Evolutionary conservation across 2,113 vertebrate species (phyloP).

Genomic region (Merops nubicus): DNA sequence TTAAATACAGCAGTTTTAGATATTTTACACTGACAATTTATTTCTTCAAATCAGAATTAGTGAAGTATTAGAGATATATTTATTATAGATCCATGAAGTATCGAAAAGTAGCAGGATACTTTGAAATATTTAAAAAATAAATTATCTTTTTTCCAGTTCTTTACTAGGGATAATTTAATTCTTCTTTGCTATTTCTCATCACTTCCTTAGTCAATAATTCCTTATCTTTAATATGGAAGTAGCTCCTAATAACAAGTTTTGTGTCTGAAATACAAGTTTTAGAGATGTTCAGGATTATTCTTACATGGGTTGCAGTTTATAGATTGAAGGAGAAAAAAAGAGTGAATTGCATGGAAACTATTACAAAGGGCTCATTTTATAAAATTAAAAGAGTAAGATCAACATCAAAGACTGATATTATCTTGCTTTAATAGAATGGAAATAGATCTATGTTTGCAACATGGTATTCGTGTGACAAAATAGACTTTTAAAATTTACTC

Average conservation of each 20-base stretch:
- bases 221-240: conserved; percentile 26
- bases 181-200: neutral
- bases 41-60: neutral
- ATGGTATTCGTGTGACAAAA: neutral
- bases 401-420: neutral
- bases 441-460: neutral
- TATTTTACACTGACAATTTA: neutral
- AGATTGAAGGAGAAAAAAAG: neutral
- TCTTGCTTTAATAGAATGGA: neutral
- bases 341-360: neutral
- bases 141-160: neutral
- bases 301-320: neutral
- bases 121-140: neutral
- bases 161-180: neutral
- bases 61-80: neutral
- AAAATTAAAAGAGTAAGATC: conserved; percentile 22
- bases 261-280: neutral
- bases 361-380: neutral
- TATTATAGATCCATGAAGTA: neutral
- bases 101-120: neutral
- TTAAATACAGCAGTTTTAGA: neutral
- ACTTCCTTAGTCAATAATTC: conserved; percentile 20
- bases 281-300: neutral
- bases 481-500: neutral
- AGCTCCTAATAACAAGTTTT: neutral